Evolutionary conservation across 2,113 vertebrate species (phyloP).

Genomic region (Chionodraco myersi): DNA sequence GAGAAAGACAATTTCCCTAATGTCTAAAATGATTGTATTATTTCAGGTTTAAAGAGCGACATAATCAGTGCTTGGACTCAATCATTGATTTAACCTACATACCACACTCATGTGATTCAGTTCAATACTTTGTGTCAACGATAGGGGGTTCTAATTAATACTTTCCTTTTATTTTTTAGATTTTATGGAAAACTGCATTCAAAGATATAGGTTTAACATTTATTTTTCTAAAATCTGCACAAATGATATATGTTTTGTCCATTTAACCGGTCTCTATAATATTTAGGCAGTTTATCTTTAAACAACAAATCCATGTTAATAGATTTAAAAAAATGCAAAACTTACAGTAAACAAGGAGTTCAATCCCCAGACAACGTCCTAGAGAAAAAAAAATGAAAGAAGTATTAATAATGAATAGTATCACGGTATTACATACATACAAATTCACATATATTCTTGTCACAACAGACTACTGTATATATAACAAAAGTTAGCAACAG

Average conservation of each 20-base stretch:
- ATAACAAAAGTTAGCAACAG: not conserved
- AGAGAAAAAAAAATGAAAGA: constrained; percentile 41
- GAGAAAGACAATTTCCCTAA: constrained; percentile 25
- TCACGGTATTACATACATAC: not conserved
- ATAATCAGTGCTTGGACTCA: not conserved
- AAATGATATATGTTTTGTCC: not conserved
- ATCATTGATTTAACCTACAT: constrained; percentile 1
- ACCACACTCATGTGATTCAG: not conserved
- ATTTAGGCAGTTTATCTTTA: not conserved
- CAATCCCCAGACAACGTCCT: constrained; percentile 99
- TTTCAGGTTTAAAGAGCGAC: constrained; percentile 2
- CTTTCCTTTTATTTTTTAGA: not conserved
- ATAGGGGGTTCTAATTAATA: not conserved
- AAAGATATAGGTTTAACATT: not conserved
- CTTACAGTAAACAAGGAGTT: constrained; percentile 99
- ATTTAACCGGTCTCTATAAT: not conserved
- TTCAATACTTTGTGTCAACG: not conserved
- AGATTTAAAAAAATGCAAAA: constrained; percentile 44
- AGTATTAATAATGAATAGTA: not conserved
- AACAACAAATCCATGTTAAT: not conserved
- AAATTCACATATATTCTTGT: not conserved
- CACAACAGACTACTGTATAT: not conserved
- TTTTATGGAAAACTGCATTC: not conserved
- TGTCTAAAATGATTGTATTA: constrained; percentile 14
- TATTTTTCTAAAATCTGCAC: not conserved